Conservation (phyloP, 2,888 invertebrate species). For the Ceramica pisi region DNA sequence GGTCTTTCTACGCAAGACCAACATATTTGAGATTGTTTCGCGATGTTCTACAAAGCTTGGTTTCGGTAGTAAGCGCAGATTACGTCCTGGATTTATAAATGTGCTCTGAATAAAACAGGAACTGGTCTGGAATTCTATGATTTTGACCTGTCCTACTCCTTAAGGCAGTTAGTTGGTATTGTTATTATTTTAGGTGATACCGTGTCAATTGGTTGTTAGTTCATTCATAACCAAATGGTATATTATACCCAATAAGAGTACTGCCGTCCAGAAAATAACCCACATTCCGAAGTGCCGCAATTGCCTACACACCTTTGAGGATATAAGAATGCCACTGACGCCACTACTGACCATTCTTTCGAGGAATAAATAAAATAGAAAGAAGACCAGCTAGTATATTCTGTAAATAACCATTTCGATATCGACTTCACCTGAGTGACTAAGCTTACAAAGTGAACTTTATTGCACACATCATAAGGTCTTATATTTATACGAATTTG, state of each 20-base stretch:
- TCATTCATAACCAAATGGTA: neutral
- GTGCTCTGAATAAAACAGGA: neutral
- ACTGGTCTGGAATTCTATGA: neutral
- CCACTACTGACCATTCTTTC: too few relatives aligned
- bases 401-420: too few relatives aligned
- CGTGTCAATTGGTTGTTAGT: neutral
- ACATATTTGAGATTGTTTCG: slow-evolving; percentile 31
- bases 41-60: slow-evolving; percentile 13
- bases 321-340: neutral
- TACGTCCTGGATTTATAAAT: neutral
- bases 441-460: too few relatives aligned
- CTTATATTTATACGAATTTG: too few relatives aligned
- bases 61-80: neutral
- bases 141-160: neutral
- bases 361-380: too few relatives aligned
- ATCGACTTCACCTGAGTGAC: too few relatives aligned
- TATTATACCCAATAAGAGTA: neutral
- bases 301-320: neutral
- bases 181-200: neutral
- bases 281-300: neutral
- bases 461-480: too few relatives aligned
- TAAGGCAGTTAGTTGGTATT: neutral
- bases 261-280: neutral
- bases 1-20: too few relatives aligned
- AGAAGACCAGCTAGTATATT: too few relatives aligned